Evolutionary conservation across 2,888 invertebrate genomes (phyloP), one percentile per base, ranked within the genome.

Genomic region (Eumacrocentrus americanus): DNA sequence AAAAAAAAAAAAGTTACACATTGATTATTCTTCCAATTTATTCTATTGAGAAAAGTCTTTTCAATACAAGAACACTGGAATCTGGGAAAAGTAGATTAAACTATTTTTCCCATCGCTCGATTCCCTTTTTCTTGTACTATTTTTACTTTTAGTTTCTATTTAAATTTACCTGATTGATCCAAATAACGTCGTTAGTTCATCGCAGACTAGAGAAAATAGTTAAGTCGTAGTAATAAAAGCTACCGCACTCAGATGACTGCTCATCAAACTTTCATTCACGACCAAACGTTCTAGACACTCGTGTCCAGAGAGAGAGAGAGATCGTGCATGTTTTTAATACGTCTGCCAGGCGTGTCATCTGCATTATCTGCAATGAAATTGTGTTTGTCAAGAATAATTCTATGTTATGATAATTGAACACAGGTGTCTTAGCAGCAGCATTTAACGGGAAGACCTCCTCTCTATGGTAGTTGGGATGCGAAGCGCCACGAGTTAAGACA

Each of bases 361-460:
- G 70, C 66, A 72, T 72, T 64, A 64, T 66, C 66, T 52, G 54
- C 64, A 57, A 60, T 67, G 65, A 70, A 70, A 73, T 72, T 67
- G 65, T 74, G 69, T 72, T 72, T 71, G 68, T 68, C 64, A 66
- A 67, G 67, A 74, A 72, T 71, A 75, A 74, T 74, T 73, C 68
- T 69, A 65, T 67, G 71, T 72, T 73, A 75, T 73, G 72, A 70
- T 75, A 75, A 75, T 75, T 71, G 71, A 72, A 70, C 62, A 66
- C 75, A 75, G 73, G 72, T 75, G 75, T 71, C 58, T 71, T 66
- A 29, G 65, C 73, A 29, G 65, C 73, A 73, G 72, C 68, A 68
- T 71, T 70, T 69, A 71, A 69, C 67, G 61, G 66, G 48, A 42
- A 63, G 51, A 62, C 47, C 60, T 59, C 60, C 62, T 68, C 63